These are phyloP conservation scores for Luscinia luscinia DNA, from an alignment of 2,797 vertebrate species.

Conservation along the genomic window DNA sequence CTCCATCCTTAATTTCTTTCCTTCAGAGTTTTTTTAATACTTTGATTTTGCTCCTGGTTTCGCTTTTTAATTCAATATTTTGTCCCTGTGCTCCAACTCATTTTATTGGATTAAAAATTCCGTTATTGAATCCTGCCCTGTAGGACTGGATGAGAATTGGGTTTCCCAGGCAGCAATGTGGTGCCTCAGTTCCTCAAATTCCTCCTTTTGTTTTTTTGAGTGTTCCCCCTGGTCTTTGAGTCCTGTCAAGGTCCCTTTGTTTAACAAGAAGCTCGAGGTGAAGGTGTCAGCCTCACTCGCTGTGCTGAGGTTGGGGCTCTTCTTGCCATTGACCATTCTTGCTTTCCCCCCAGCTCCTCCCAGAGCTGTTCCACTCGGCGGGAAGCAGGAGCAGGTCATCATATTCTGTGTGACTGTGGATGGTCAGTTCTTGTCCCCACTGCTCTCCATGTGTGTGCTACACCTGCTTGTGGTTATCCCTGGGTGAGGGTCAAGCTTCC, in stretches of 20 bases:
- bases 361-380: neutral
- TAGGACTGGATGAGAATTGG: conserved; percentile 29
- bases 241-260: neutral
- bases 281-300: fast-evolving
- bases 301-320: neutral
- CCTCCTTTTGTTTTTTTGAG: neutral
- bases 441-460: neutral
- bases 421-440: neutral
- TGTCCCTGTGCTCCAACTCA: conserved; percentile 50
- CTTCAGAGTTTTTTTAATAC: neutral
- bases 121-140: conserved; percentile 64
- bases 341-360: neutral
- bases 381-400: neutral
- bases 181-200: neutral
- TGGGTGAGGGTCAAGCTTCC: neutral
- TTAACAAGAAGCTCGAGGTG: fast-evolving
- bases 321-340: neutral
- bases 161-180: neutral
- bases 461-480: neutral
- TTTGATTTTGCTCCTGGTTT: conserved; percentile 41
- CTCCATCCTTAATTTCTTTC: neutral
- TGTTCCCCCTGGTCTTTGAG: too few species aligned
- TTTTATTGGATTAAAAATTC: conserved; percentile 60
- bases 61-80: conserved; percentile 71
- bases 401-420: too few species aligned